Conservation (phyloP, 2,888 invertebrate species). For the Ophion obscuratus region DNA sequence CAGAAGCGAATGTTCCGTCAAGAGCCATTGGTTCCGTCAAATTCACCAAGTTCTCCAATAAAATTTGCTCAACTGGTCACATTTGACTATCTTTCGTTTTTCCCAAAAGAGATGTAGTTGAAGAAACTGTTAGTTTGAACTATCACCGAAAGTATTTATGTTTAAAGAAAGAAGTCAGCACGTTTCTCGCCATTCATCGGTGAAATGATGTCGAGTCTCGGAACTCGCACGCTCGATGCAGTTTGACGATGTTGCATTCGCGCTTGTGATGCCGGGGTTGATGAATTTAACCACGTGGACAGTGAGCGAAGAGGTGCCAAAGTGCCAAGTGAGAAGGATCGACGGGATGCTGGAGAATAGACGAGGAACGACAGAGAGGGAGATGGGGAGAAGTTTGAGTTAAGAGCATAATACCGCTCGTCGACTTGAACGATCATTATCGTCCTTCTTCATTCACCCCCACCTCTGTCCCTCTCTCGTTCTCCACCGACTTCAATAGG, state of each 20-base stretch:
- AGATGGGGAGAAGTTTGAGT: conserved; percentile 54
- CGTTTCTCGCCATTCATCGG: not conserved
- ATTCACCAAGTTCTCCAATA: no score
- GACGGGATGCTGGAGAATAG: conserved; percentile 16
- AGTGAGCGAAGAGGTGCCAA: conserved; percentile 35
- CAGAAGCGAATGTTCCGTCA: no score
- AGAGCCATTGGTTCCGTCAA: no score
- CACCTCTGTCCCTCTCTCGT: not conserved
- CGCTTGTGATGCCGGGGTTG: conserved; percentile 8
- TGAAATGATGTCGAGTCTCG: conserved; percentile 2
- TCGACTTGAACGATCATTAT: conserved; percentile 60
- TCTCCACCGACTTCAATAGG: conserved; percentile 30
- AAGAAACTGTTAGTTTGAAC: not conserved
- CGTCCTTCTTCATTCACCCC: conserved; percentile 54
- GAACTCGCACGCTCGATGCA: conserved; percentile 20
- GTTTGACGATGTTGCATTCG: conserved; percentile 34
- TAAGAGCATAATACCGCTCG: conserved; percentile 60
- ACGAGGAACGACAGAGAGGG: not conserved
- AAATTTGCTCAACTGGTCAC: no score
- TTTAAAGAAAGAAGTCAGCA: not conserved
- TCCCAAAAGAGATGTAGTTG: no score
- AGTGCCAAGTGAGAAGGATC: conserved; percentile 20
- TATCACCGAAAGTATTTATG: not conserved
- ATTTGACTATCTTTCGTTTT: no score
- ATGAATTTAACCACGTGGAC: conserved; percentile 49